Evolutionary conservation across 2,797 vertebrate genomes (phyloP), one percentile per base, ranked within the genome.

Genomic region (Lacerta agilis): DNA sequence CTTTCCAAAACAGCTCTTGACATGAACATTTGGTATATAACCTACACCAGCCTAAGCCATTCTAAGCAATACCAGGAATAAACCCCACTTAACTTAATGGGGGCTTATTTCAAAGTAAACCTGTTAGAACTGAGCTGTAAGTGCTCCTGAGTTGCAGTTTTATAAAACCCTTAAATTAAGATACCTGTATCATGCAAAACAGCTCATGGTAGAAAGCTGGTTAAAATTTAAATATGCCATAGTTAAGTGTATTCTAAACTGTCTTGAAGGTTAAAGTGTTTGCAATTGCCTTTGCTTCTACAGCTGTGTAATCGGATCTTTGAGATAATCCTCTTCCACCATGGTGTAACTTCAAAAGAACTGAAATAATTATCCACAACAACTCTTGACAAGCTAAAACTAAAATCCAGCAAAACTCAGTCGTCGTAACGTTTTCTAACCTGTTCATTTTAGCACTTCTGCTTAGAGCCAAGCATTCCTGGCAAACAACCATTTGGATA

Each of bases 291-390:
- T 84, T 43, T 77, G 81, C 88, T 86, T 86, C 90, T 49, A 79
- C 13, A 87, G 29, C 88, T 43, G 20, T 79, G 2, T 88, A 89
- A 87, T 73, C 67, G 83, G 0, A 67, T 85, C 33, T 80, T 88
- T 73, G 89, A 86, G 41, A 0, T 83, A 91, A 85, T 75, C 64
- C 23, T 82, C 92, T 79, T 86, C 87, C 66, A 67, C 27, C 17
- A 87, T 82, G 87, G 58, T 33, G 38, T 8, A 25, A 88, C 64
- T 92, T 82, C 33, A 90, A 79, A 92, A 78, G 89, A 58, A 89
- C 10, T 5, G 7, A 85, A 61, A 88, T 18, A 80, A 38, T 83
- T 90, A 36, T 29, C 25, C 66, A 33, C 15, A 61, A 33, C 23
- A 27, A 64, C 45, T 72, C 45, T 61, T 61, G 76, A 79, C 66